These are phyloP conservation scores for Indicator indicator DNA, from an alignment of 2,113 vertebrate genomes.

Conservation along the genomic window DNA sequence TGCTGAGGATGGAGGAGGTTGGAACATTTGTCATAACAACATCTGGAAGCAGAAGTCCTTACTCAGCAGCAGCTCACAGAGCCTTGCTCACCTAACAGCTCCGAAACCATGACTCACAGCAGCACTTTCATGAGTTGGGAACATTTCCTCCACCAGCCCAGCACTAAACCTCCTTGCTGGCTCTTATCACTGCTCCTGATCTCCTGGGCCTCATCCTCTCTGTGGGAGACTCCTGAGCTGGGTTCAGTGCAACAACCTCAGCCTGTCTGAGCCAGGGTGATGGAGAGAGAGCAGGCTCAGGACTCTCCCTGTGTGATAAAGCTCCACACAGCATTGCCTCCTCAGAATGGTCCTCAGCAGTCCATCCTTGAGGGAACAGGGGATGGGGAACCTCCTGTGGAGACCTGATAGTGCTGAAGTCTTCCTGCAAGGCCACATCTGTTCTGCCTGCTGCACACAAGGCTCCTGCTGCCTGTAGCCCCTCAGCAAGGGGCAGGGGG, in stretches of 20 bases:
- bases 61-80: constrained; percentile 52
- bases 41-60: constrained; percentile 21
- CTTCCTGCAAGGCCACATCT: no score
- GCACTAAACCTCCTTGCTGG: background rate
- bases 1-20: background rate
- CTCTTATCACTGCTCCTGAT: background rate
- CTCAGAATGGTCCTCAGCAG: background rate
- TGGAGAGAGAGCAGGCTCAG: background rate
- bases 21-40: background rate
- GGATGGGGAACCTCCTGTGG: no score
- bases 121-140: constrained; percentile 40
- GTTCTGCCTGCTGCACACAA: no score
- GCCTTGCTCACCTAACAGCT: constrained; percentile 37
- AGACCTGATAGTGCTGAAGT: no score
- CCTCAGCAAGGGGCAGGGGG: no score
- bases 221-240: background rate
- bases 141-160: background rate
- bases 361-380: no score
- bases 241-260: background rate
- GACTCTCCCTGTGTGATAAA: background rate
- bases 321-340: background rate
- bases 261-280: background rate
- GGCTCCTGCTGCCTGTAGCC: no score
- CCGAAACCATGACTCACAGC: constrained; percentile 37
- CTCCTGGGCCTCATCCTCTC: background rate